Percentiles rank a stretch among this genome's conserved stretches.
These are phyloP conservation scores for Agonopterix arenella DNA, from an alignment of 2,888 invertebrate species.

Conservation along the genomic window DNA sequence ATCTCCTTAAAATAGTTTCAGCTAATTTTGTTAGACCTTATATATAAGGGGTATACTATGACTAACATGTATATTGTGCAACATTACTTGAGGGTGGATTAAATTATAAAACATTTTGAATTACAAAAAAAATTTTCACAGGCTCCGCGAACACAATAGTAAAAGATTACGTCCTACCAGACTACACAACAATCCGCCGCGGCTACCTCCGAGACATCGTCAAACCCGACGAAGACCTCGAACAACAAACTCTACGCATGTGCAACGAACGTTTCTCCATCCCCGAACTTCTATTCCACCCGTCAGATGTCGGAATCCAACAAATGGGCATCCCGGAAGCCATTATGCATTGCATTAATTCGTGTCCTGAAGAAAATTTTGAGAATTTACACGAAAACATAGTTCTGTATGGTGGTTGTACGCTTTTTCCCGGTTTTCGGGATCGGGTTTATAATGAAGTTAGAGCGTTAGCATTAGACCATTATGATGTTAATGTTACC, in stretches of 20 bases:
- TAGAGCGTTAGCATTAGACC: slow-evolving; percentile 85
- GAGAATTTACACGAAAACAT: slow-evolving; percentile 90
- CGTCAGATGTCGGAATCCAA: slow-evolving; percentile 94
- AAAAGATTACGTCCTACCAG: slow-evolving; percentile 96
- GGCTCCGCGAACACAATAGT: slow-evolving; percentile 82
- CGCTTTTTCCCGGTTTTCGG: slow-evolving; percentile 89
- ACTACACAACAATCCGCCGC: slow-evolving; percentile 92
- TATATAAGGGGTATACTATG: neutral
- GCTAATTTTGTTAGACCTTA: too few species aligned
- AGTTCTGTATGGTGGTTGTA: slow-evolving; percentile 88
- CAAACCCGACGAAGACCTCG: slow-evolving; percentile 61
- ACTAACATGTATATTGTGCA: neutral
- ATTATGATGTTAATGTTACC: slow-evolving; percentile 84
- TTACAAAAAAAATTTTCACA: too few species aligned
- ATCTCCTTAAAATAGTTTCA: too few species aligned
- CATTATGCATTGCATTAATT: slow-evolving; percentile 84
- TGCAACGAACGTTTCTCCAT: slow-evolving; percentile 97
- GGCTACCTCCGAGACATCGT: slow-evolving; percentile 79
- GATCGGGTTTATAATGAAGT: slow-evolving; percentile 82
- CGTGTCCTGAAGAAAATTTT: slow-evolving; percentile 84
- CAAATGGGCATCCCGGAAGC: slow-evolving; percentile 96
- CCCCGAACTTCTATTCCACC: slow-evolving; percentile 96
- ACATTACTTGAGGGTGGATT: too few species aligned
- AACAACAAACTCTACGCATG: slow-evolving; percentile 88
- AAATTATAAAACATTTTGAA: too few species aligned